Conservation (phyloP, 2,113 vertebrate genomes). For the Labeo catla region DNA sequence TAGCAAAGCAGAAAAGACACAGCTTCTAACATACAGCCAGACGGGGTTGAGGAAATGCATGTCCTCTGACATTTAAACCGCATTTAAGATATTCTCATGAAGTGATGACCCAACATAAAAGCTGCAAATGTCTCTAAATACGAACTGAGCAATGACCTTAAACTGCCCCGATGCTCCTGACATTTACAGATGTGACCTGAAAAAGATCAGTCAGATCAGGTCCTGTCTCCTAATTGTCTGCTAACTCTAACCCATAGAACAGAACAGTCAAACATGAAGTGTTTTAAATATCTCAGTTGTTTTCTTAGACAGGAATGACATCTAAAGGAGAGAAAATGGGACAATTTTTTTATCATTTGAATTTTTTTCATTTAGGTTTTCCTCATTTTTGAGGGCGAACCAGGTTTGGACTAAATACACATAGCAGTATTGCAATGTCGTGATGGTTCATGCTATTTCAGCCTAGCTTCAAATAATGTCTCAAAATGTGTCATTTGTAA, state of each 20-base stretch:
- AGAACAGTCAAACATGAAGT: background rate
- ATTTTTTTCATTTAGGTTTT: background rate
- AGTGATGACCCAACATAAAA: conserved; percentile 29
- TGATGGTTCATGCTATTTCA: background rate
- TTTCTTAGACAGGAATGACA: background rate
- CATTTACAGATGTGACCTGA: conserved; percentile 28
- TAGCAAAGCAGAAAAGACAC: conserved; percentile 38
- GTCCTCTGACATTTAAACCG: conserved; percentile 49
- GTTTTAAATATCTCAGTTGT: background rate
- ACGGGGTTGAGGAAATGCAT: conserved; percentile 23
- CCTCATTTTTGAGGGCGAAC: background rate
- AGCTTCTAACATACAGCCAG: conserved; percentile 33
- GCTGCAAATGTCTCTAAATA: conserved; percentile 11
- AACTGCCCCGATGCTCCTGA: conserved; percentile 16
- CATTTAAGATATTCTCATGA: conserved; percentile 14
- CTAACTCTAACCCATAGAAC: background rate
- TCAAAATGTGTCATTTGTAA: too few relatives aligned
- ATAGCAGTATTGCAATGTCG: background rate
- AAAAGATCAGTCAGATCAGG: background rate
- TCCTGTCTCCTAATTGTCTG: background rate
- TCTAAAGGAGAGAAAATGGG: background rate
- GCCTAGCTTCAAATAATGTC: background rate
- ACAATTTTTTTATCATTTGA: background rate
- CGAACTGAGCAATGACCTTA: conserved; percentile 28
- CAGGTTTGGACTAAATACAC: background rate